Evolutionary conservation across 1,140 invertebrate species (phyloP).

Genomic region (Pachypeltis micranthus): DNA sequence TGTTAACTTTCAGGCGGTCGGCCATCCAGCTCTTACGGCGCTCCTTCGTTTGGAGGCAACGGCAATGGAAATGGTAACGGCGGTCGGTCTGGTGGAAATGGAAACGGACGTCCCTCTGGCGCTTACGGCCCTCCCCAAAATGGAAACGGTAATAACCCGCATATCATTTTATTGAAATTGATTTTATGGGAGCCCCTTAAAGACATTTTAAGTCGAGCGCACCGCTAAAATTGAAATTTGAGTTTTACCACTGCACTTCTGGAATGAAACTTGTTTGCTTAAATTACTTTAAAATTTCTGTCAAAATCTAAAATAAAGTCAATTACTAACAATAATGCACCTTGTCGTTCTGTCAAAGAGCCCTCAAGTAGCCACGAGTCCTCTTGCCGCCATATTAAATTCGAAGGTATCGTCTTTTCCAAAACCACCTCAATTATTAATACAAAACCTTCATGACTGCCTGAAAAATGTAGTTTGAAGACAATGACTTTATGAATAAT

Average conservation of each 20-base stretch:
- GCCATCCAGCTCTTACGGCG: conserved; percentile 1
- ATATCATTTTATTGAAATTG: neutral
- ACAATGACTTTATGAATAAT: too few relatives aligned
- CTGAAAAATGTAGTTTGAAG: too few relatives aligned
- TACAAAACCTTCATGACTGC: too few relatives aligned
- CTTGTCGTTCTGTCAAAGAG: too few relatives aligned
- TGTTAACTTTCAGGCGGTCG: neutral
- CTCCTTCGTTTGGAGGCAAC: neutral
- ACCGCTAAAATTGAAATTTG: neutral
- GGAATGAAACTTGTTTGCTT: neutral
- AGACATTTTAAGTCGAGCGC: neutral
- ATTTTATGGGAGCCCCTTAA: neutral
- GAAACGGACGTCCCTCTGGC: neutral
- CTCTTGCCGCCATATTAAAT: too few relatives aligned
- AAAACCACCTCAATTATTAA: too few relatives aligned
- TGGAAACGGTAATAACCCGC: neutral
- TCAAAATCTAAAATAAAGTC: too few relatives aligned
- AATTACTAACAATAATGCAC: too few relatives aligned
- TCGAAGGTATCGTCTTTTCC: too few relatives aligned
- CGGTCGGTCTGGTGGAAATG: neutral
- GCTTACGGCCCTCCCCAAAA: neutral
- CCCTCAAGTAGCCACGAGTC: too few relatives aligned
- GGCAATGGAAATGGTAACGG: neutral
- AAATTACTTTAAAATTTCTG: neutral
- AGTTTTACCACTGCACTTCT: neutral